These are phyloP conservation scores for Drosophila mulleri DNA, from an alignment of 2,888 invertebrate species.

Conservation along the genomic window DNA sequence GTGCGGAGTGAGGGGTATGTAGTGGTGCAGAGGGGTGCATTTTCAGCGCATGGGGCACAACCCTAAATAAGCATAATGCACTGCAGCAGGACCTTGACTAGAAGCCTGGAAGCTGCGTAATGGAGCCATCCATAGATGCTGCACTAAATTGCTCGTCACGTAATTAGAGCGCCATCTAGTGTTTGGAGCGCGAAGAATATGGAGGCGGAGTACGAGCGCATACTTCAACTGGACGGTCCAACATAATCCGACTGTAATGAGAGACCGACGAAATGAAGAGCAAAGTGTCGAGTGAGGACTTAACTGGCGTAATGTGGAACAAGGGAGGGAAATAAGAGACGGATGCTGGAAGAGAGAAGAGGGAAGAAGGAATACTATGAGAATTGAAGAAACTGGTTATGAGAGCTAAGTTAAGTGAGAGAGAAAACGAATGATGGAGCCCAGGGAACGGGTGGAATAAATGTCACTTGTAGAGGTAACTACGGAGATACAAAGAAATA, in stretches of 20 bases:
- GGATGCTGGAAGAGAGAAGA: neutral
- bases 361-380: neutral
- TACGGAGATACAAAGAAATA: no score
- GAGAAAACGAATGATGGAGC: neutral
- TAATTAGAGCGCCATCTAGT: conserved; percentile 47
- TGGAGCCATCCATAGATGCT: conserved; percentile 44
- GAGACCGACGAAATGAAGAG: conserved; percentile 4
- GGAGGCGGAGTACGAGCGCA: neutral
- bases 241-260: conserved; percentile 4
- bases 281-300: neutral
- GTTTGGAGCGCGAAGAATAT: neutral
- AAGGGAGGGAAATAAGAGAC: neutral
- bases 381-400: neutral
- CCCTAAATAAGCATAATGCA: conserved; percentile 67
- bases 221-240: neutral
- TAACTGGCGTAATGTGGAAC: neutral
- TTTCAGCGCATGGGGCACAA: conserved; percentile 4
- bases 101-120: conserved; percentile 41
- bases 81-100: conserved; percentile 56
- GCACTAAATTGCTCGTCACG: conserved; percentile 35
- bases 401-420: neutral
- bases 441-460: neutral
- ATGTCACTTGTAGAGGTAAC: no score
- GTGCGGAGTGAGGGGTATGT: no score
- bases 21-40: neutral